Conservation (phyloP, 2,113 vertebrate genomes). For the Theristicus caerulescens region DNA sequence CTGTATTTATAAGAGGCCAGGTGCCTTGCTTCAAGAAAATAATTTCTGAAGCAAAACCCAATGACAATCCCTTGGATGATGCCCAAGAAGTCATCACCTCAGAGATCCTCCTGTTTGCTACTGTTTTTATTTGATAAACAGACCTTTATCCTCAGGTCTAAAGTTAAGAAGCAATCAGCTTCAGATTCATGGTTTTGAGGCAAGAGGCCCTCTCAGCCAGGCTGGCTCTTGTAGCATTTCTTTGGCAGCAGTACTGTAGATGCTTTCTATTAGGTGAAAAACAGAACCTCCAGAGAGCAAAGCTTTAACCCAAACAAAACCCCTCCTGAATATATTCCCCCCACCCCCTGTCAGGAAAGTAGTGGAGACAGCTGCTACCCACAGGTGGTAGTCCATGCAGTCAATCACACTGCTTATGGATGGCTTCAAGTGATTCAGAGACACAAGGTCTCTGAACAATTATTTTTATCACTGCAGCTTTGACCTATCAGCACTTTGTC, state of each 20-base stretch:
- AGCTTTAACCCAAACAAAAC: conserved; percentile 63
- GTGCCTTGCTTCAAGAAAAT: background rate
- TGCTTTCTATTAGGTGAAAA: conserved; percentile 69
- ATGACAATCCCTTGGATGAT: conserved; percentile 30
- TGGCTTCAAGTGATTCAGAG: background rate
- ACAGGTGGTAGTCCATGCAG: conserved; percentile 51
- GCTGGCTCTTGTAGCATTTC: background rate
- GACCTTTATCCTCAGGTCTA: background rate
- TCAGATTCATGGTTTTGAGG: background rate
- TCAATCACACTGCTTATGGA: conserved; percentile 63
- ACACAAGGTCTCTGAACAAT: no score
- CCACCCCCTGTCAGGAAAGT: background rate
- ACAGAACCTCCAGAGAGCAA: conserved; percentile 52
- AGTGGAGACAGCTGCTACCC: conserved; percentile 63
- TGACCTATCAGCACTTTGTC: no score
- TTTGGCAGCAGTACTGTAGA: conserved; percentile 1
- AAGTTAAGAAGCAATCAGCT: background rate
- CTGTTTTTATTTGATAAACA: conserved; percentile 52
- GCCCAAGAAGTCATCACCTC: conserved; percentile 22
- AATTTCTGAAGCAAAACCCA: background rate
- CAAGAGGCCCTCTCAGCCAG: background rate
- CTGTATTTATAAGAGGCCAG: background rate
- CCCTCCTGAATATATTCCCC: background rate
- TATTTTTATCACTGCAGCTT: no score
- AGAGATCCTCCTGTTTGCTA: conserved; percentile 27